These are phyloP conservation scores for Epizoanthus ramosus DNA, from an alignment of 92 coral and sea anemone genomes.

Conservation along the genomic window DNA sequence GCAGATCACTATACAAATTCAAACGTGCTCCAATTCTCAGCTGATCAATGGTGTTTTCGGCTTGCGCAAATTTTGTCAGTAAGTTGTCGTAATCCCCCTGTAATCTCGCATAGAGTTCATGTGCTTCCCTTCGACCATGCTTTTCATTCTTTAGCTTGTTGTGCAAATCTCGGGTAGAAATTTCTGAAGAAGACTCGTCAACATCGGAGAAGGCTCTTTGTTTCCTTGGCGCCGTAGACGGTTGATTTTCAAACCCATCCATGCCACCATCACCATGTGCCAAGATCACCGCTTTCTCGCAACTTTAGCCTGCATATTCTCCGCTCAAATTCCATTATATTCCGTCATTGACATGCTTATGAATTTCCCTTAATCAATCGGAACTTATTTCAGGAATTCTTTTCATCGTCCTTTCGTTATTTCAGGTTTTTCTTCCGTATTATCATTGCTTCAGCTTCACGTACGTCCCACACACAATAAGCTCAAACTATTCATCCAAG, in stretches of 20 bases:
- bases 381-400: not conserved
- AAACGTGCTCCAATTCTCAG: constrained; percentile 93
- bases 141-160: constrained; percentile 57
- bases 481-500: constrained; percentile 25
- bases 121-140: constrained; percentile 58
- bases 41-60: constrained; percentile 98
- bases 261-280: constrained; percentile 37
- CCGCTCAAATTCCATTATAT: not conserved
- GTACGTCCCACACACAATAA: not conserved
- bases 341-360: not conserved
- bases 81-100: constrained; percentile 92
- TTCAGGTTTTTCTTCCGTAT: constrained; percentile 13
- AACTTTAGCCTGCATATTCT: not conserved
- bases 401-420: not conserved
- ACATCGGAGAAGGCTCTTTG: constrained; percentile 58
- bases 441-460: not conserved
- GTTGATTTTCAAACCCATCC: constrained; percentile 79
- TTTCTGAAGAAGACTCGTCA: constrained; percentile 74
- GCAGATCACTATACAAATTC: constrained; percentile 92
- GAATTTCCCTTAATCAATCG: not conserved
- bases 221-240: constrained; percentile 57
- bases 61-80: constrained; percentile 89
- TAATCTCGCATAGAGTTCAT: constrained; percentile 78
- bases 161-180: constrained; percentile 64
- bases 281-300: constrained; percentile 2